These are phyloP conservation scores for Cheumatopsyche charites DNA, from an alignment of 1,140 invertebrate species.

Conservation along the genomic window DNA sequence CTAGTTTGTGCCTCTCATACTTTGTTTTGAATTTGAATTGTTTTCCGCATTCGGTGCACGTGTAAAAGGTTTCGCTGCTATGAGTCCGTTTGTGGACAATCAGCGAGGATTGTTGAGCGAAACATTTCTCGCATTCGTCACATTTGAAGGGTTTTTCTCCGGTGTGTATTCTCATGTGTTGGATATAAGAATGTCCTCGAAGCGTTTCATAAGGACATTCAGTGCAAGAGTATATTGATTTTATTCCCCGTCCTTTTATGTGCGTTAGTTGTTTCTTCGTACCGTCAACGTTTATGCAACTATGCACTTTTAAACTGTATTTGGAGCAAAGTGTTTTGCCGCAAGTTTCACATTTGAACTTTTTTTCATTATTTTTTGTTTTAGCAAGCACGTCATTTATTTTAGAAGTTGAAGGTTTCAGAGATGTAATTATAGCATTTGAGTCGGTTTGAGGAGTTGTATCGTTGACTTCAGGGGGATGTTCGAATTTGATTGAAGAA, in stretches of 20 bases:
- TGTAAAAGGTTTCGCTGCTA: slow-evolving; percentile 59
- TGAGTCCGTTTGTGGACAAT: slow-evolving; percentile 61
- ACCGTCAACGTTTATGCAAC: slow-evolving; percentile 45
- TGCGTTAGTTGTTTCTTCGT: slow-evolving; percentile 54
- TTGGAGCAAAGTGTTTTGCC: slow-evolving; percentile 37
- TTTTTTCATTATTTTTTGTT: slow-evolving; percentile 2
- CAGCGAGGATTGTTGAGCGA: slow-evolving; percentile 62
- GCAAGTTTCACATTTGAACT: slow-evolving; percentile 37
- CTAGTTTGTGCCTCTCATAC: slow-evolving; percentile 56
- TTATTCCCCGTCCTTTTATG: slow-evolving; percentile 54
- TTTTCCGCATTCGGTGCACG: slow-evolving; percentile 67
- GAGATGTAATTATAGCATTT: neutral
- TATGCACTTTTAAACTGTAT: slow-evolving; percentile 39
- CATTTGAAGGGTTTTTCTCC: slow-evolving; percentile 61
- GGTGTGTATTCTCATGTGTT: slow-evolving; percentile 61
- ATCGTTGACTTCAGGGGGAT: neutral
- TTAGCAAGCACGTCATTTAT: neutral
- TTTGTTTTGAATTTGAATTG: slow-evolving; percentile 64
- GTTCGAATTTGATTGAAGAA: neutral
- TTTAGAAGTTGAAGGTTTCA: neutral
- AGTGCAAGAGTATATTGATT: slow-evolving; percentile 55
- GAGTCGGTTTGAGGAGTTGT: neutral
- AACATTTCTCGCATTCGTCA: slow-evolving; percentile 65
- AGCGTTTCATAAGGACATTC: slow-evolving; percentile 57
- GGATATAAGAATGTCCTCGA: slow-evolving; percentile 58